A percentile compares a stretch with the other conserved stretches of the same genome.
Evolutionary conservation across 2,797 vertebrate species (phyloP).

Genomic region (Serranus cabrilla): DNA sequence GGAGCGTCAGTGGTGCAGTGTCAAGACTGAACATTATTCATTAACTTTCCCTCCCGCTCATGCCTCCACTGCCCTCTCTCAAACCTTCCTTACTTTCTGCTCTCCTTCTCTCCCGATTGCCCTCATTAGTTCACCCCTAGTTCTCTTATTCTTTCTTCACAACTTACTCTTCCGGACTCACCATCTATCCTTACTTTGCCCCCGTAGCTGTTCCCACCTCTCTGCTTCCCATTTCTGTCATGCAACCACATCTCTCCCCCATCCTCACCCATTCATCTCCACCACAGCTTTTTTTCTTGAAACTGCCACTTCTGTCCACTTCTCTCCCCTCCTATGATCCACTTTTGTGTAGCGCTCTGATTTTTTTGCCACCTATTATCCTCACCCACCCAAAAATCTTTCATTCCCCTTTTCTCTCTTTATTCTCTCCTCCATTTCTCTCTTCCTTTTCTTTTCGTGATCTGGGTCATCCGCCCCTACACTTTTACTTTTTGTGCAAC

Average conservation of each 20-base stretch:
- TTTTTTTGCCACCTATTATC: constrained; percentile 42
- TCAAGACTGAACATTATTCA: constrained; percentile 11
- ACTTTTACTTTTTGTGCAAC: constrained; percentile 11
- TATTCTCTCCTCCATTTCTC: constrained; percentile 30
- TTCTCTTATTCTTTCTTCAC: constrained; percentile 16
- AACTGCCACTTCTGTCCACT: constrained; percentile 23
- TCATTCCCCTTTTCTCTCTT: constrained; percentile 24
- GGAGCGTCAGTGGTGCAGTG: constrained; percentile 12
- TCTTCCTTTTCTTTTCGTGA: constrained; percentile 31
- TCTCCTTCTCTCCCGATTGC: constrained; percentile 35
- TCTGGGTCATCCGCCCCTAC: constrained; percentile 40
- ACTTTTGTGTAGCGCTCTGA: constrained; percentile 37
- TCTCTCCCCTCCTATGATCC: constrained; percentile 33
- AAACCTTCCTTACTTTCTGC: constrained; percentile 8
- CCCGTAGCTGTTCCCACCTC: constrained; percentile 34
- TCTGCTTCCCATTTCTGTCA: constrained; percentile 32
- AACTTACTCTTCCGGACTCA: constrained; percentile 31
- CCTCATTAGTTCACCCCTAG: constrained; percentile 58
- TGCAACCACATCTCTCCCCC: constrained; percentile 7
- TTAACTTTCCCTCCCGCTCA: constrained; percentile 9
- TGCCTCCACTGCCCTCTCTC: constrained; percentile 1
- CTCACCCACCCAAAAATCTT: constrained; percentile 29
- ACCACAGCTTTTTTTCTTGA: constrained; percentile 24
- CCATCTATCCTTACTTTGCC: constrained; percentile 40
- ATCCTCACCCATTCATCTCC: constrained; percentile 40